These are phyloP conservation scores for Macroramphosus scolopax DNA, from an alignment of 2,797 vertebrate genomes.

Conservation along the genomic window DNA sequence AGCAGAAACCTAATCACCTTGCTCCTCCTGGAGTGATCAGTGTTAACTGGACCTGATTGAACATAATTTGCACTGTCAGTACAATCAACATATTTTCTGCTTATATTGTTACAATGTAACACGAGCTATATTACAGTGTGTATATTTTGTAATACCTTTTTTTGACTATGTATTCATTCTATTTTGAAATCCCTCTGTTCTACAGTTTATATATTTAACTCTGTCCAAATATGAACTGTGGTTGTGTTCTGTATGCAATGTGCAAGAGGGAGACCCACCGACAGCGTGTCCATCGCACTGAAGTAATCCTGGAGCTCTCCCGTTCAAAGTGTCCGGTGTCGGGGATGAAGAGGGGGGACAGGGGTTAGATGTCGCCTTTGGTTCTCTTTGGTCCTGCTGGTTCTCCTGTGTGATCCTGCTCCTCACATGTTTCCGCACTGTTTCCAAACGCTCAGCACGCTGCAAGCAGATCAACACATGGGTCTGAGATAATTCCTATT, in stretches of 20 bases:
- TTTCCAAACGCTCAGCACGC: slow-evolving; percentile 74
- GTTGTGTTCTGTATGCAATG: too few species aligned
- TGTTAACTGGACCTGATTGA: slow-evolving; percentile 23
- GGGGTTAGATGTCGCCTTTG: slow-evolving; percentile 13
- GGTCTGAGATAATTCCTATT: too few species aligned
- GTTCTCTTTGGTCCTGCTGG: slow-evolving; percentile 24
- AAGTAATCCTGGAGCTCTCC: background rate
- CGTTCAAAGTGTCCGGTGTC: background rate
- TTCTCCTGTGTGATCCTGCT: slow-evolving; percentile 57
- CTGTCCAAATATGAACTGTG: too few species aligned
- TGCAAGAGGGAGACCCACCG: slow-evolving; percentile 41
- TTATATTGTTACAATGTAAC: too few species aligned
- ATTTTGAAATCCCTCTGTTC: too few species aligned
- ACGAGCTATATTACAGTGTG: too few species aligned
- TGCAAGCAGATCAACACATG: slow-evolving; percentile 26
- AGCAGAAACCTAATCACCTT: slow-evolving; percentile 35
- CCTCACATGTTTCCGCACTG: slow-evolving; percentile 59
- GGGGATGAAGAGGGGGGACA: slow-evolving; percentile 9
- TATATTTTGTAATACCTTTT: too few species aligned
- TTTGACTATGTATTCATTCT: too few species aligned
- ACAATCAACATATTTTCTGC: background rate
- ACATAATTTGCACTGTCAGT: slow-evolving; percentile 8
- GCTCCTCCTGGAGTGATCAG: slow-evolving; percentile 15
- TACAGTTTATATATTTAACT: too few species aligned
- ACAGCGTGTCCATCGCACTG: slow-evolving; percentile 7